A percentile compares a stretch with the other conserved stretches of the same genome.
Evolutionary conservation across 2,113 vertebrate species (phyloP).

Genomic region (Brachirus orientalis): DNA sequence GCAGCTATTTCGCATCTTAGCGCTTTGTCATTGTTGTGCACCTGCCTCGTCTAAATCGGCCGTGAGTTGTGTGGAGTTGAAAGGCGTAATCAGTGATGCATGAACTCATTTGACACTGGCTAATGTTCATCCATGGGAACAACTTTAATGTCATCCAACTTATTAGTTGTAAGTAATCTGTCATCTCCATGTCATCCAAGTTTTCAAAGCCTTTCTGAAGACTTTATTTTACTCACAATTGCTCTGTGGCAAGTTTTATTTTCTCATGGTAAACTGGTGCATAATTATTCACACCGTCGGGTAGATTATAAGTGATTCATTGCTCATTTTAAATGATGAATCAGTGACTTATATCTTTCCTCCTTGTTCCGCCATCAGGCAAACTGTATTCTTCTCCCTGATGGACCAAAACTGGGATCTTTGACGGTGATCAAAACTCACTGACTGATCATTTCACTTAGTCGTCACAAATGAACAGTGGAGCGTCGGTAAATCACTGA

Average conservation of each 20-base stretch:
- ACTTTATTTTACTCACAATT: conserved; percentile 12
- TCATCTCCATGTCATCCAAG: too few relatives aligned
- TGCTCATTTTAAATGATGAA: conserved; percentile 71
- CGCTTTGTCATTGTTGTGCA: too few relatives aligned
- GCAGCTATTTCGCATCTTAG: too few relatives aligned
- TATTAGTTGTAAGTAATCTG: too few relatives aligned
- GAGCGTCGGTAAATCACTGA: conserved; percentile 55
- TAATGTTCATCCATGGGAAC: too few relatives aligned
- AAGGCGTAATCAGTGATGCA: too few relatives aligned
- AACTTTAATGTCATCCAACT: too few relatives aligned
- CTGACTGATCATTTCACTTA: conserved; percentile 37
- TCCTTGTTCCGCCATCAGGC: conserved; percentile 53
- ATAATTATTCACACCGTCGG: conserved; percentile 63
- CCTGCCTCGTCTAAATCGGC: too few relatives aligned
- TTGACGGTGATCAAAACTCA: conserved; percentile 57
- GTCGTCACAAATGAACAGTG: conserved; percentile 47
- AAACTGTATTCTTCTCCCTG: conserved; percentile 35
- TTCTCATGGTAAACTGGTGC: conserved; percentile 49
- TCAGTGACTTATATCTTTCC: conserved; percentile 49
- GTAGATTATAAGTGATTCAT: conserved; percentile 65
- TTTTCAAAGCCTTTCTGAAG: too few relatives aligned
- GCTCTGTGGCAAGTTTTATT: conserved; percentile 25
- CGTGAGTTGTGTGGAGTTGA: too few relatives aligned
- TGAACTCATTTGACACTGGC: too few relatives aligned
- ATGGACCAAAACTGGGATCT: conserved; percentile 58